A percentile compares a stretch with the other conserved stretches of the same genome.
Evolutionary conservation across 2,797 vertebrate genomes (phyloP).

Genomic region (Neosilurus hyrtlii): DNA sequence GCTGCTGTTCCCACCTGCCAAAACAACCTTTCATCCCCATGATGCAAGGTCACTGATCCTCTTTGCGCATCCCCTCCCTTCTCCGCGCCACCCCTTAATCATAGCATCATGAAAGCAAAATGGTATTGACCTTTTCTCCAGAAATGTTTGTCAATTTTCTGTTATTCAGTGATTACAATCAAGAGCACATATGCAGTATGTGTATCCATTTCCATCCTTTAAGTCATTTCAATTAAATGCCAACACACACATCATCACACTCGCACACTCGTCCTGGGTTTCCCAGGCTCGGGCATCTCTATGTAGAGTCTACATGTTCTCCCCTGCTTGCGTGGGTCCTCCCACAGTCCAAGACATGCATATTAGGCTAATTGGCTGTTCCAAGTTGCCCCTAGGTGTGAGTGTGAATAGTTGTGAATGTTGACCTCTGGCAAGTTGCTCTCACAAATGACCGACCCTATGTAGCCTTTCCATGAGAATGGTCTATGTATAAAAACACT

Average conservation of each 20-base stretch:
- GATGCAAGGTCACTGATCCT: not conserved
- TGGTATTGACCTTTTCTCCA: not conserved
- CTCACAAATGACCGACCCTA: no score
- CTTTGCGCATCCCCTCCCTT: not conserved
- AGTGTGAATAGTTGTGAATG: no score
- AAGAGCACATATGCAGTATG: not conserved
- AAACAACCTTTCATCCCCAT: slow-evolving; percentile 10
- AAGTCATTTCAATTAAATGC: not conserved
- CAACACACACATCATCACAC: not conserved
- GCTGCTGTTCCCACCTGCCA: slow-evolving; percentile 9
- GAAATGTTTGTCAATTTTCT: not conserved
- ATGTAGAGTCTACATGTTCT: no score
- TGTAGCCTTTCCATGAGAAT: no score
- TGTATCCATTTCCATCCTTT: not conserved
- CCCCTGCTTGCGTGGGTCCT: no score
- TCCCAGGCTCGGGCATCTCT: no score
- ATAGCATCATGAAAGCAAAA: not conserved
- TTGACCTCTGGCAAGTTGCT: no score
- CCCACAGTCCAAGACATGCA: no score
- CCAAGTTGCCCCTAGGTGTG: no score
- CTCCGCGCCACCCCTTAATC: not conserved
- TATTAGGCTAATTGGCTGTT: no score
- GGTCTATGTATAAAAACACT: no score
- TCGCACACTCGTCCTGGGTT: no score
- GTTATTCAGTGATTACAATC: slow-evolving; percentile 1